Evolutionary conservation across 2,113 vertebrate species (phyloP).

Genomic region (Crocuta crocuta): DNA sequence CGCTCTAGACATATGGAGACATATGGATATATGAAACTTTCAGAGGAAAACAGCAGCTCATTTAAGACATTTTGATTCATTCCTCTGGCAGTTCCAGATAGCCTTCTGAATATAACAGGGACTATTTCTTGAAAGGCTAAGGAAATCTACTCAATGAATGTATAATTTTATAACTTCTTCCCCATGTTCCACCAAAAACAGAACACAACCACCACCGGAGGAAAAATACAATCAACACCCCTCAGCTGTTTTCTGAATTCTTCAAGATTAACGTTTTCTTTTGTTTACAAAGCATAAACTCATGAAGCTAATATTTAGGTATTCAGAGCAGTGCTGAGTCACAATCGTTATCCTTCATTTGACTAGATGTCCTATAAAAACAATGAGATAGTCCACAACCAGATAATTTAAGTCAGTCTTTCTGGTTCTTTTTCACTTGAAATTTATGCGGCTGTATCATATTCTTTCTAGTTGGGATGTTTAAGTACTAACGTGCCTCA

Average conservation of each 20-base stretch:
- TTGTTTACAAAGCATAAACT: slow-evolving; percentile 55
- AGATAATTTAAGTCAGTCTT: slow-evolving; percentile 40
- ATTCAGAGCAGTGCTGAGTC: slow-evolving; percentile 46
- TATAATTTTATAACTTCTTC: slow-evolving; percentile 56
- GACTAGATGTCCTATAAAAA: slow-evolving; percentile 43
- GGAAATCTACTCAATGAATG: slow-evolving; percentile 50
- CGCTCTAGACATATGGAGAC: neutral
- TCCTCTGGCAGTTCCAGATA: neutral
- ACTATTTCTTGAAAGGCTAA: slow-evolving; percentile 66
- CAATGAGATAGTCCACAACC: neutral
- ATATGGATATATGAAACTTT: neutral
- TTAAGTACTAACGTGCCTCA: slow-evolving; percentile 66
- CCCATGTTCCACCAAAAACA: neutral
- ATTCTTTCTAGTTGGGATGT: slow-evolving; percentile 64
- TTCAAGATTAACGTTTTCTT: slow-evolving; percentile 53
- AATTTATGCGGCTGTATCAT: slow-evolving; percentile 61
- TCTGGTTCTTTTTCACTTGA: slow-evolving; percentile 49
- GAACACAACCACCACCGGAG: neutral
- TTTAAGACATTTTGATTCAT: slow-evolving; percentile 44
- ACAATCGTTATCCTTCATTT: slow-evolving; percentile 38
- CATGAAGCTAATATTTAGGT: slow-evolving; percentile 43
- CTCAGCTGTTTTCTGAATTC: neutral
- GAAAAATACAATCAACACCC: neutral
- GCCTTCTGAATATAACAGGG: slow-evolving; percentile 22
- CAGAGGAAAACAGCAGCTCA: slow-evolving; percentile 1